phyloP scores from a whole-genome alignment of 1,140 invertebrate species.

The Leptinotarsa defecta region DNA sequence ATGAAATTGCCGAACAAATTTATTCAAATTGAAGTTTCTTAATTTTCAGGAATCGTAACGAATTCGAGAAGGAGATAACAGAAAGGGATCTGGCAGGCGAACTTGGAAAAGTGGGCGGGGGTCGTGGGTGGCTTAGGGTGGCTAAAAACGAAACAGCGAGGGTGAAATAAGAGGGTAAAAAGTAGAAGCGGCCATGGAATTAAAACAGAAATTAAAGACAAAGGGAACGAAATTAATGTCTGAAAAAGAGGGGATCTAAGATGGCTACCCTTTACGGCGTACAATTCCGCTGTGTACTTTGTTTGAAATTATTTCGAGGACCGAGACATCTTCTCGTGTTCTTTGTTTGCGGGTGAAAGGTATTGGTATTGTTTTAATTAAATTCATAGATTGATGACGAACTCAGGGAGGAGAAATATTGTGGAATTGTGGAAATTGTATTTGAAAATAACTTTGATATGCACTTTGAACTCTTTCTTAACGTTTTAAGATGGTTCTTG shows the following conservation, averaged over 20 bases:
- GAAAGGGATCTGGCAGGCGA: slow-evolving; percentile 20
- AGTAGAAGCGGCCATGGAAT: slow-evolving; percentile 49
- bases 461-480: too few species aligned
- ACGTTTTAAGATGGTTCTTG: too few species aligned
- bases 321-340: slow-evolving; percentile 13
- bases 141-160: slow-evolving; percentile 39
- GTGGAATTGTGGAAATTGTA: too few species aligned
- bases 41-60: slow-evolving; percentile 27
- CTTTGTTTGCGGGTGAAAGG: neutral
- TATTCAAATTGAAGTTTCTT: slow-evolving; percentile 19
- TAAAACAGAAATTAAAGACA: slow-evolving; percentile 52
- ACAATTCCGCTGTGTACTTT: slow-evolving; percentile 20
- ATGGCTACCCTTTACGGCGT: slow-evolving; percentile 33
- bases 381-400: neutral
- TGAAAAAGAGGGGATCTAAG: slow-evolving; percentile 38
- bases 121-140: slow-evolving; percentile 18
- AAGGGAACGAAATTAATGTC: slow-evolving; percentile 47
- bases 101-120: slow-evolving; percentile 19
- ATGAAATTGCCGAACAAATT: slow-evolving; percentile 21
- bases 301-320: slow-evolving; percentile 27
- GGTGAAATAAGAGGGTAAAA: slow-evolving; percentile 50
- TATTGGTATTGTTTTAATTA: slow-evolving; percentile 7
- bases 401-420: neutral
- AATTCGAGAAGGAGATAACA: slow-evolving; percentile 28
- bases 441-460: too few species aligned